These are phyloP conservation scores for Acinonyx jubatus DNA, from an alignment of 2,113 vertebrate species.

Conservation along the genomic window DNA sequence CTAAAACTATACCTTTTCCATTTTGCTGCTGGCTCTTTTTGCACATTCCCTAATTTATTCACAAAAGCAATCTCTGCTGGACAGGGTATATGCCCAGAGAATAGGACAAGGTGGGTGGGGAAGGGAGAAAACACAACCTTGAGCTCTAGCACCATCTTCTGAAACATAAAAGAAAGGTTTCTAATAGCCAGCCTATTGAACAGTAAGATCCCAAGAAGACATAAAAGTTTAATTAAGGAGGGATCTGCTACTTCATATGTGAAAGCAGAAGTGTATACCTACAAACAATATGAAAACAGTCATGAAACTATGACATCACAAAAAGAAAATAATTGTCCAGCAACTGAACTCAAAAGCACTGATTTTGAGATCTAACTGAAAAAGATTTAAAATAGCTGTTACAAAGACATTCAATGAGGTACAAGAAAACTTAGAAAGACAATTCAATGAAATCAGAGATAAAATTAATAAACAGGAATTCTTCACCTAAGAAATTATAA, in stretches of 20 bases:
- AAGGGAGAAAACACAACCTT: background rate
- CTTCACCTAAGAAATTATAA: background rate
- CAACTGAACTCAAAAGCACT: background rate
- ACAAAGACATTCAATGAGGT: background rate
- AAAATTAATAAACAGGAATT: background rate
- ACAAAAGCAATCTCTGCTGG: background rate
- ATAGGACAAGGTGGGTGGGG: background rate
- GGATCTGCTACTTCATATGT: background rate
- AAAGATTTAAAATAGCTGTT: background rate
- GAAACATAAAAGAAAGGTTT: background rate
- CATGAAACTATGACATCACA: background rate
- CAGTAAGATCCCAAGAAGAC: background rate
- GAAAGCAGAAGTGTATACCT: background rate
- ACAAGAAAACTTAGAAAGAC: background rate
- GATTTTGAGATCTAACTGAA: background rate
- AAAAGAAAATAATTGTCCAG: background rate
- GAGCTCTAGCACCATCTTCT: background rate
- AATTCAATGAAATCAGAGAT: background rate
- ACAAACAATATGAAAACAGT: background rate
- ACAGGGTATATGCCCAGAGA: background rate
- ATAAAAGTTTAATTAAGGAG: background rate
- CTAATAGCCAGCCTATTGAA: background rate
- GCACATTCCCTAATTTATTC: too few relatives aligned
- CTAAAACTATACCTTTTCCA: background rate
- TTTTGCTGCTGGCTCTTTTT: background rate